Evolutionary conservation across 2,113 vertebrate species (phyloP), one percentile per base, ranked within the genome.

Genomic region (Neomonachus schauinslandi): DNA sequence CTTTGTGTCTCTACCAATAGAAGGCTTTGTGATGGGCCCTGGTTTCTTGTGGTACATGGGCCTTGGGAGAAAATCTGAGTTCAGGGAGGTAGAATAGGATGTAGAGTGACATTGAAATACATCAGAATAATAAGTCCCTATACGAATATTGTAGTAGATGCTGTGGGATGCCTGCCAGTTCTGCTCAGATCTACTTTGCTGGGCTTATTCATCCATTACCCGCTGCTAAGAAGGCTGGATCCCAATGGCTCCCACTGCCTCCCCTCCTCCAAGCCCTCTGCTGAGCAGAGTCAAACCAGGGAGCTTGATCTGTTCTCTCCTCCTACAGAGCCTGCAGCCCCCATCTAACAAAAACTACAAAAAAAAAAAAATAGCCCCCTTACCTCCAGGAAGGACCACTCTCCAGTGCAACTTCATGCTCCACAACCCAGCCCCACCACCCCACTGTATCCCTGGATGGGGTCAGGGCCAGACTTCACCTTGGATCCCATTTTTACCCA

Each of bases 181-280:
- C 59, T 96, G 24, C 42, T 16, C 33, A 51, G 2, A 49, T 36
- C 51, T 3, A 13, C 26, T 49, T 33, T 7, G 2, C 81, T 81
- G 49, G 63, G n/a, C 18, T 28, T 53, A 39, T 15, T 1, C 1
- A 39, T 2, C 53, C 0, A 4, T 39, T 42, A 0, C 19, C 18
- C 7, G 49, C 7, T 1, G 39, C 26, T 72, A 6, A 33, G 24
- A 77, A 15, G 31, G 39, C 5, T 22, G 13, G 10, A 39, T 91
- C 5, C 19, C 21, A 19, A 28, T 10, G 10, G 4, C 28, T 74
- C 69, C 49, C 8, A 55, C 12, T 26, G 2, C 2, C 42, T 16
- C 21, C 2, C 39, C 7, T 84, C 57, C 77, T 61, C 59, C 28
- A 79, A 72, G 42, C 4, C 12, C 59, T 55, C 3, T 53, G 28